These are phyloP conservation scores for Aldabrachelys gigantea DNA, from an alignment of 2,113 vertebrate species.

Conservation along the genomic window DNA sequence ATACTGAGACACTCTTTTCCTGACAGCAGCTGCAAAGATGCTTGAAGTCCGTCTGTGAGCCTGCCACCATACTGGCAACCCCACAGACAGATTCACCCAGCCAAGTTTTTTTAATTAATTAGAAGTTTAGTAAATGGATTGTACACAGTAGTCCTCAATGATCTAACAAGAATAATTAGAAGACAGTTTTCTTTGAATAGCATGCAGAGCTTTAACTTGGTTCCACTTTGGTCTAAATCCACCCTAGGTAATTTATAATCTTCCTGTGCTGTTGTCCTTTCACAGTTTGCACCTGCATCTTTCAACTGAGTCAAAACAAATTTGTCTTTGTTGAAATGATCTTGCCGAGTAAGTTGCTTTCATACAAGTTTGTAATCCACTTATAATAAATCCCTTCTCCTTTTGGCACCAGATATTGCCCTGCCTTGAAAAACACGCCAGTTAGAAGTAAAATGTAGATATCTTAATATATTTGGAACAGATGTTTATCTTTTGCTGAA, in stretches of 20 bases:
- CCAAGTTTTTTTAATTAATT: background rate
- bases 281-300: background rate
- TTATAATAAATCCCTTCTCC: background rate
- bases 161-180: background rate
- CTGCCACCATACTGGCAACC: background rate
- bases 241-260: background rate
- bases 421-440: background rate
- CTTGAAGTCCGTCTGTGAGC: background rate
- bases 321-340: background rate
- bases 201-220: background rate
- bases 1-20: fast-evolving
- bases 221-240: background rate
- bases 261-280: background rate
- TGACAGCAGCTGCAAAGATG: background rate
- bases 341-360: background rate
- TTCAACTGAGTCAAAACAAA: background rate
- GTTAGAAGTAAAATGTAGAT: background rate
- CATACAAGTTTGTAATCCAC: background rate
- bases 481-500: background rate
- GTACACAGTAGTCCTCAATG: background rate
- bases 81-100: background rate
- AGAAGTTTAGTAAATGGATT: background rate
- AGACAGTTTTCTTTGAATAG: background rate
- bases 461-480: background rate
- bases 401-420: background rate